These are phyloP conservation scores for Tetragonula carbonaria DNA, from an alignment of 2,888 invertebrate species.

Conservation along the genomic window DNA sequence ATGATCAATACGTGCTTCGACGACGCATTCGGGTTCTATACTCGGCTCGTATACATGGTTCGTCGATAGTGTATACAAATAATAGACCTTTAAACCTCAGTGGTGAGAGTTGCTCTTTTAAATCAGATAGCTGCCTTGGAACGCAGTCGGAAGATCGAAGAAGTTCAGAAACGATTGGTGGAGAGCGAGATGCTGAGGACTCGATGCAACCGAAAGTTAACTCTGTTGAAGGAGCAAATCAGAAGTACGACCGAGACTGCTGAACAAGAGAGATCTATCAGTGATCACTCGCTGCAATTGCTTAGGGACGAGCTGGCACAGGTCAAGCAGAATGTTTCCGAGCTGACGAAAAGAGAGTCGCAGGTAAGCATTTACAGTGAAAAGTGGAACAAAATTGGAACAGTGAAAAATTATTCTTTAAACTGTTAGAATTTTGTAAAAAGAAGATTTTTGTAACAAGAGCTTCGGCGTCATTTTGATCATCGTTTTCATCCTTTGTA, in stretches of 20 bases:
- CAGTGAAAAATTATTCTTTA: too few relatives aligned
- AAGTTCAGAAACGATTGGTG: conserved; percentile 91
- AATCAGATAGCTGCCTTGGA: conserved; percentile 92
- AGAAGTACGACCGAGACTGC: conserved; percentile 88
- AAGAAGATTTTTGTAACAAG: too few relatives aligned
- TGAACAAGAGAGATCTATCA: conserved; percentile 88
- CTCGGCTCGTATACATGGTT: too few relatives aligned
- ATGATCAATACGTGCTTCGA: too few relatives aligned
- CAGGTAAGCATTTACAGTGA: conserved; percentile 83
- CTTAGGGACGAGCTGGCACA: conserved; percentile 91
- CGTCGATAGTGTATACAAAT: too few relatives aligned
- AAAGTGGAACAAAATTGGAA: too few relatives aligned
- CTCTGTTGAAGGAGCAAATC: conserved; percentile 90
- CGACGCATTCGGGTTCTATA: too few relatives aligned
- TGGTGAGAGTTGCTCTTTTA: not conserved
- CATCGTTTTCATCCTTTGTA: too few relatives aligned
- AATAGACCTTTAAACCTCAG: too few relatives aligned
- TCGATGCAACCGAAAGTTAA: conserved; percentile 90
- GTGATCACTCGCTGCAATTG: conserved; percentile 89
- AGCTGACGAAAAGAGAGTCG: conserved; percentile 89
- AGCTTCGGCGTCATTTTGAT: too few relatives aligned
- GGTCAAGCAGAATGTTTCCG: conserved; percentile 90
- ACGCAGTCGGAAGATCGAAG: conserved; percentile 93
- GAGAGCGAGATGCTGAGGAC: conserved; percentile 92
- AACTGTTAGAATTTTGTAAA: too few relatives aligned